Conservation (phyloP, 2,113 vertebrate species). For the Bettongia penicillata region DNA sequence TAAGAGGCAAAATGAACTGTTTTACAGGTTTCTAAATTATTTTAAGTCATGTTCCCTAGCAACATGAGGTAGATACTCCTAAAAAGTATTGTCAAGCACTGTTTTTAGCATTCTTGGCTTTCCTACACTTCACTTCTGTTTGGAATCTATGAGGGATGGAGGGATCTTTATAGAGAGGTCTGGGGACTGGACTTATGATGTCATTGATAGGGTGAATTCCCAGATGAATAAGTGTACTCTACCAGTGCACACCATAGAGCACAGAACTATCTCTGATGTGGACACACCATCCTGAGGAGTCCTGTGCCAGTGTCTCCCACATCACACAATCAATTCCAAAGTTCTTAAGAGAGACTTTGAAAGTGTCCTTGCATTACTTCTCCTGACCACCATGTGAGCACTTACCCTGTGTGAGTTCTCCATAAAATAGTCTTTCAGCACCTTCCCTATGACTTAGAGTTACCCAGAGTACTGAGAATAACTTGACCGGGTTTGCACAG, state of each 20-base stretch:
- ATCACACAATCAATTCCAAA: no score
- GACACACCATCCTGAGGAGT: no score
- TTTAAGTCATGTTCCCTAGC: conserved; percentile 73
- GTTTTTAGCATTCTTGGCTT: conserved; percentile 67
- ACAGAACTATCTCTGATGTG: no score
- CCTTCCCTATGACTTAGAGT: neutral
- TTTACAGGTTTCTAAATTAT: conserved; percentile 66
- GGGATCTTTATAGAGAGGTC: neutral
- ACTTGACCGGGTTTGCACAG: neutral
- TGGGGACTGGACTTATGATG: neutral
- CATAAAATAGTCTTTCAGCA: neutral
- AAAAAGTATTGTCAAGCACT: conserved; percentile 60
- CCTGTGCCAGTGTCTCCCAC: no score
- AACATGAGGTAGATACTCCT: conserved; percentile 58
- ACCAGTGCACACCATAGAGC: no score
- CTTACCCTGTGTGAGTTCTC: no score
- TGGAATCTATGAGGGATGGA: conserved; percentile 62
- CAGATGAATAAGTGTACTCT: neutral
- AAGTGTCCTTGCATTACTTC: no score
- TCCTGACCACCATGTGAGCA: no score
- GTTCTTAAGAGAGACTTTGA: no score
- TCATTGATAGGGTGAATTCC: neutral
- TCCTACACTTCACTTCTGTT: conserved; percentile 49
- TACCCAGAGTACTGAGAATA: neutral
- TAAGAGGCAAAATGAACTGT: conserved; percentile 37